These are phyloP conservation scores for Brachionus asplanchnoidis DNA, from an alignment of 1,140 invertebrate species.

Conservation along the genomic window DNA sequence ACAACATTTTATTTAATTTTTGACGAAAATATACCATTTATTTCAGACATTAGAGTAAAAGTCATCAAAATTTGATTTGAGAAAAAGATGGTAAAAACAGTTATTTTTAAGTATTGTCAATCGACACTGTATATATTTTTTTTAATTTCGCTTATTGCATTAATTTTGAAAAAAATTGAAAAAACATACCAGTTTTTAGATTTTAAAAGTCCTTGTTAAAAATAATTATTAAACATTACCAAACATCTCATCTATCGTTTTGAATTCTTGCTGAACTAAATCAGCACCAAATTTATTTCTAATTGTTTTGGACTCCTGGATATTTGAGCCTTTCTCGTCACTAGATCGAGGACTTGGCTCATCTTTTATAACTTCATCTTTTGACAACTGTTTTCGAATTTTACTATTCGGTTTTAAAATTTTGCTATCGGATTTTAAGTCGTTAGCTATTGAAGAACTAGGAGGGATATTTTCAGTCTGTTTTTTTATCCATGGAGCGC, in stretches of 20 bases:
- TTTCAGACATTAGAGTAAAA: too few relatives aligned
- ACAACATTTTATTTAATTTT: too few relatives aligned
- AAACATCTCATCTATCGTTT: constrained; percentile 15
- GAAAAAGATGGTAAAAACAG: too few relatives aligned
- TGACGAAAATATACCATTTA: too few relatives aligned
- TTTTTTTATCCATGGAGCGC: not conserved
- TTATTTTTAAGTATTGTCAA: too few relatives aligned
- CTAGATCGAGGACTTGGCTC: not conserved
- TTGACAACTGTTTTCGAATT: not conserved
- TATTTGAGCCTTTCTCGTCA: not conserved
- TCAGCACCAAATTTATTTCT: not conserved
- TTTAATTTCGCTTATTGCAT: too few relatives aligned
- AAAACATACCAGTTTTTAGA: too few relatives aligned
- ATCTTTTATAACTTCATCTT: not conserved
- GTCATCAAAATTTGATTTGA: too few relatives aligned
- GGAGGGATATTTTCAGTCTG: not conserved
- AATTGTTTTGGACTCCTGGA: not conserved
- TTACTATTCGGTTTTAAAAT: not conserved
- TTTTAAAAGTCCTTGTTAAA: too few relatives aligned
- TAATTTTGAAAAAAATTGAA: too few relatives aligned
- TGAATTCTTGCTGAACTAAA: constrained; percentile 4
- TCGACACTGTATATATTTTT: too few relatives aligned
- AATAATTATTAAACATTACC: not conserved
- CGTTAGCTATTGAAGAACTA: not conserved
- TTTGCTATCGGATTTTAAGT: not conserved